Conservation (phyloP, 92 coral and sea anemone genomes). For the Porites divaricata region DNA sequence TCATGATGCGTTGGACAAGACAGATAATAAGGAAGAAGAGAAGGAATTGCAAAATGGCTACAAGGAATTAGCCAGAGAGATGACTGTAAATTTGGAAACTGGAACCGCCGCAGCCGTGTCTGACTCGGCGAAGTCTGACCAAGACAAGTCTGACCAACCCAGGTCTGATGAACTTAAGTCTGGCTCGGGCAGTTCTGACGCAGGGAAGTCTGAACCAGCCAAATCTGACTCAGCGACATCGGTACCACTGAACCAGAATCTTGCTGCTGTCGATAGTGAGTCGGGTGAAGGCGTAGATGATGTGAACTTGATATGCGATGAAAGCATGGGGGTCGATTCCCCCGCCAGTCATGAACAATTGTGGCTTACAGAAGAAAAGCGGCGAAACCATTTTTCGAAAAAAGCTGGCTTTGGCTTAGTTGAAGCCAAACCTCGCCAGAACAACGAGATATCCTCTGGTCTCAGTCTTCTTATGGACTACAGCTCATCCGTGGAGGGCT, state of each 20-base stretch:
- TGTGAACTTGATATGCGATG: slow-evolving; percentile 57
- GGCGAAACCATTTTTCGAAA: slow-evolving; percentile 25
- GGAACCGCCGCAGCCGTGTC: background rate
- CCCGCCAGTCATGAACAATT: slow-evolving; percentile 31
- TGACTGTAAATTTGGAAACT: background rate
- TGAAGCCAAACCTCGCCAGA: slow-evolving; percentile 29
- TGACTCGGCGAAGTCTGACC: background rate
- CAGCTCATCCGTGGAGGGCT: slow-evolving; percentile 80
- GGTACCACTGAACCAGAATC: background rate
- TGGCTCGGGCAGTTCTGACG: background rate
- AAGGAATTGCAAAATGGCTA: background rate
- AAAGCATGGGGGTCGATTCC: slow-evolving; percentile 34
- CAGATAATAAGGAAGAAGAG: background rate
- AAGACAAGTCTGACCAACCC: background rate
- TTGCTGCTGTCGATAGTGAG: slow-evolving; percentile 18
- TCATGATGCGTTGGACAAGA: background rate
- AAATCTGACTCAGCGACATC: background rate
- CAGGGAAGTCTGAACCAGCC: background rate
- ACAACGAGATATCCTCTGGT: slow-evolving; percentile 62
- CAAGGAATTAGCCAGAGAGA: background rate
- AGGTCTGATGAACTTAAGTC: background rate
- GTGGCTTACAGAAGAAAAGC: slow-evolving; percentile 51
- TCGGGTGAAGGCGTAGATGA: slow-evolving; percentile 32
- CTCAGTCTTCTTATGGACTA: slow-evolving; percentile 84
- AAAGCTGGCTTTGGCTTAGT: slow-evolving; percentile 43